Evolutionary conservation across 2,797 vertebrate genomes (phyloP), one percentile per base, ranked within the genome.

Genomic region (Sciurus vulgaris): DNA sequence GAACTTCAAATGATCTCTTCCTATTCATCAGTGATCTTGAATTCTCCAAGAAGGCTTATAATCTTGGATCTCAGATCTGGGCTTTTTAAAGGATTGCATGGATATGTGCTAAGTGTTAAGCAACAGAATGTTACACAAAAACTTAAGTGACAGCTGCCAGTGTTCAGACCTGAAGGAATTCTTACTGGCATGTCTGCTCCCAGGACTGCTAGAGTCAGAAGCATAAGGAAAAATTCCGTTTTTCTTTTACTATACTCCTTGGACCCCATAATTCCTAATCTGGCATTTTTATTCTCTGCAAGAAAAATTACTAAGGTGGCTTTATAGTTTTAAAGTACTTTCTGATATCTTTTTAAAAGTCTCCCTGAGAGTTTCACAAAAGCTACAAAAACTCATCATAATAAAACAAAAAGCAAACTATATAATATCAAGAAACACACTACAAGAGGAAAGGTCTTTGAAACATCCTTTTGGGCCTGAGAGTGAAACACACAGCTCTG

Each of bases 241-340:
- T 89, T 86, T 82, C 35, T 2, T 90, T 85, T 93, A 73, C 59
- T 51, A 54, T 56, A 51, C 9, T 74, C 33, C 69, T 86, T 59
- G 17, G 9, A 91, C 61, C 5, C 7, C 35, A 89, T 4, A 44
- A 61, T 63, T 88, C 49, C 87, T 85, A 84, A 90, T 87, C 15
- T 92, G 30, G 5, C 49, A 44, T 49, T 89, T 96, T 69, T 87
- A 77, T 69, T 86, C 24, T 81, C 44, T 47, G n/a, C 44, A 17
- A 86, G 63, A 77, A 93, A 81, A 96, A 35, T 72, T 61, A 67
- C 54, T 41, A 61, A 89, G 14, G 22, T 76, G 15, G 22, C 47
- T 56, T 89, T 78, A 70, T 67, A 63, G 86, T 51, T 94, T 87
- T 69, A 83, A 95, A 91, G 28, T 47, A 67, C 10, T 63, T 74